Evolutionary conservation across 2,797 vertebrate genomes (phyloP), one percentile per base, ranked within the genome.

Genomic region (Craterocephalus amniculus): DNA sequence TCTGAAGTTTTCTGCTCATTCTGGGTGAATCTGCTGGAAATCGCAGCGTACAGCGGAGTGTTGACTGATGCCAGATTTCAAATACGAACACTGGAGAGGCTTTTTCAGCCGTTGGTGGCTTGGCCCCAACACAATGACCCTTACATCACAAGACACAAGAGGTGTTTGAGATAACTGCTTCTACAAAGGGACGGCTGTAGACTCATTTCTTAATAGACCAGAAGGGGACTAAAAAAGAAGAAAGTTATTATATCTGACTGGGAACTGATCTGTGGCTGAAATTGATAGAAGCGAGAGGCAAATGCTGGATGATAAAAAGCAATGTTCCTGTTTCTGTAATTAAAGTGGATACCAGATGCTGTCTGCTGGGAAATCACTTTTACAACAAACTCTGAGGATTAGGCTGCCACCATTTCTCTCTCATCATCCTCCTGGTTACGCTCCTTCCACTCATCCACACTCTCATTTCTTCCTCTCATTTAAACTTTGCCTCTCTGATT

Each of bases 341-440:
- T 78, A 48, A 80, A 74, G 76, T 29, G 20, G 63, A 74, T 72
- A 69, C 31, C 74, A 70, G 69, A 77, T 63, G 68, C 76, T 83
- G 76, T 66, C 87, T 83, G 67, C 83, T 75, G 77, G 67, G 72
- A 80, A 87, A 80, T 83, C 81, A 83, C 76, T 82, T 77, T 78
- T 59, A 73, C 74, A 64, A 79, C 77, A 67, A 77, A 67, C 64
- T 70, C 48, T 74, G 40, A 22, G 74, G 78, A 86, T 82, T 73
- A 79, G 77, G 80, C 69, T 66, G 72, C 75, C 66, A 68, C 73
- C 57, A 73, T 77, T 77, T 70, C 63, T 64, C 34, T 67, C 70
- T 68, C 83, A 66, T 67, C 73, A 60, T 31, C 73, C 51, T 74
- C 58, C 63, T 72, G 38, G 49, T 48, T 72, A 34, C 71, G 58